Evolutionary conservation across 2,888 invertebrate species (phyloP), one percentile per base, ranked within the genome.

Genomic region (Watsonalla cultraria): DNA sequence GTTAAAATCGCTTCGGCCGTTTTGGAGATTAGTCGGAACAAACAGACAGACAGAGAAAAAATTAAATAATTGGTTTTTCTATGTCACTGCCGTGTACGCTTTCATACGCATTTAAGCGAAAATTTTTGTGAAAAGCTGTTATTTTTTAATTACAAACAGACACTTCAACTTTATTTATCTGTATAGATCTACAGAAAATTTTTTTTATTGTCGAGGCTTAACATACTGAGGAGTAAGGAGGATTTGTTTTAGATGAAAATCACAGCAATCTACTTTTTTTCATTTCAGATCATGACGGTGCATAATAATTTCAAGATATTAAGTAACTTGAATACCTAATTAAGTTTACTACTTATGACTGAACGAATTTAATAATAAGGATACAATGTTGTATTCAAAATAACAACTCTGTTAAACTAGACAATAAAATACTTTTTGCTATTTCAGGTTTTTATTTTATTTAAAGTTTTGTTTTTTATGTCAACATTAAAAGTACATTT

Each of bases 391-490:
- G 42, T 42, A 42, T 42, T 42, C 11, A 42, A 51, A 39, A 54
- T 47, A n/a, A 15, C 42, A 11, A 42, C 42, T 42, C 11, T 42
- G 11, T 11, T 4, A 42, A 11, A 11, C 7, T 37, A 11, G 63
- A 74, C 70, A 86, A 82, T 84, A 82, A 86, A 86, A 85, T 72
- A 68, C 68, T 72, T 57, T 74, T 70, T 65, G 69, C 76, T 79
- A 78, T 80, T 82, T 83, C 73, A 74, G 72, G 64, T 70, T 81
- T 70, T 80, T 77, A 78, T 81, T 86, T 86, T 76, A 81, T 79
- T 81, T 77, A 78, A 49, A 42, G 11, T 78, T 78, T 80, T 84
- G 78, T 78, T 80, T 81, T 82, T 78, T 74, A 78, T 74, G 76
- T 85, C 79, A 83, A 83, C 80, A 85, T 80, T 77, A 73, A 66